Evolutionary conservation across 2,888 invertebrate species (phyloP).

Genomic region (Sarcophaga subvicina): DNA sequence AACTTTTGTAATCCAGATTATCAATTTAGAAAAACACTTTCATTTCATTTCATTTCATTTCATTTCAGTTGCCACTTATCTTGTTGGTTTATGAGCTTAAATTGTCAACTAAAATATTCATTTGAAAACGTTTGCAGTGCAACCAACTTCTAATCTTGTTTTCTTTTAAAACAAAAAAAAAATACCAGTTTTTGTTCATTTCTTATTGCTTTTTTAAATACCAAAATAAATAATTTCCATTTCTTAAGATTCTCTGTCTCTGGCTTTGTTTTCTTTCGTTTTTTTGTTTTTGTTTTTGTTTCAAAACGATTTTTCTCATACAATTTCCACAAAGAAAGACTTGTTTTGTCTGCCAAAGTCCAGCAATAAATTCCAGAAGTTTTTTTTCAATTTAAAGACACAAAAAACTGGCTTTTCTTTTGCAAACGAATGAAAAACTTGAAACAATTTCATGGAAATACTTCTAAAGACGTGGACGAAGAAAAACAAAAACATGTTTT

Average conservation of each 20-base stretch:
- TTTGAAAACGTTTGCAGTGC: too few species aligned
- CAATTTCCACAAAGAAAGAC: slow-evolving; percentile 42
- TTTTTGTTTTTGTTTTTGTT: too few species aligned
- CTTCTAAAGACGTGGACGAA: too few species aligned
- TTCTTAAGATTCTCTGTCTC: slow-evolving; percentile 60
- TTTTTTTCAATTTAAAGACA: not conserved
- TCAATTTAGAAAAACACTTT: slow-evolving; percentile 14
- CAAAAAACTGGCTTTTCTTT: slow-evolving; percentile 23
- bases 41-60: slow-evolving; percentile 13
- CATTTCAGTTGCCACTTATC: too few species aligned
- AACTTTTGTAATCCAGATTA: too few species aligned
- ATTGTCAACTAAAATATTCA: too few species aligned
- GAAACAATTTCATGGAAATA: too few species aligned
- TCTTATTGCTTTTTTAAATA: too few species aligned
- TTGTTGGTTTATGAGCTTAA: too few species aligned
- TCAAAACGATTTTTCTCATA: too few species aligned
- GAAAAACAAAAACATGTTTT: slow-evolving; percentile 21
- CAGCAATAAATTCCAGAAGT: too few species aligned
- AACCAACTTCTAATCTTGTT: slow-evolving; percentile 24
- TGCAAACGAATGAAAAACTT: not conserved
- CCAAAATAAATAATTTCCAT: slow-evolving; percentile 45
- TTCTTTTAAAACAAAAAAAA: slow-evolving; percentile 32
- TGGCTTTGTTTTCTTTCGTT: not conserved
- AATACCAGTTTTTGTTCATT: slow-evolving; percentile 45
- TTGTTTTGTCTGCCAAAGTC: slow-evolving; percentile 41